A percentile compares a stretch with the other conserved stretches of the same genome.
Evolutionary conservation across 2,113 vertebrate genomes (phyloP).

Genomic region (Cynopterus brachyotis): DNA sequence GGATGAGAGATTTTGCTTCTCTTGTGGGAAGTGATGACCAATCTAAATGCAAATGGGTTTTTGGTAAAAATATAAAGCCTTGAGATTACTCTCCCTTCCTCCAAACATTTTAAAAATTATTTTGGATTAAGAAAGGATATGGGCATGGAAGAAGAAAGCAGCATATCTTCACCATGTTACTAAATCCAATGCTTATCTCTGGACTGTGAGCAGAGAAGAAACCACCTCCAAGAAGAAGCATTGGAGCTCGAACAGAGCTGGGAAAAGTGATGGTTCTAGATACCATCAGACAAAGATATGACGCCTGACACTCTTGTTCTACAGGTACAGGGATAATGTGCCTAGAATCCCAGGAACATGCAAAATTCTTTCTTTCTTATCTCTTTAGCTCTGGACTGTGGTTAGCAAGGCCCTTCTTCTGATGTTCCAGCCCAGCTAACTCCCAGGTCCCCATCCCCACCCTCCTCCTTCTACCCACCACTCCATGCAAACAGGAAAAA

Average conservation of each 20-base stretch:
- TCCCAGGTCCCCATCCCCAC: not conserved
- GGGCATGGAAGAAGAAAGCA: slow-evolving; percentile 65
- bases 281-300: not conserved
- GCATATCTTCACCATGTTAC: not conserved
- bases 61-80: slow-evolving; percentile 32
- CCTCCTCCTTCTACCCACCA: not conserved
- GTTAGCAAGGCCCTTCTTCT: slow-evolving; percentile 65
- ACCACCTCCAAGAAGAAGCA: slow-evolving; percentile 67
- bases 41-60: slow-evolving; percentile 50
- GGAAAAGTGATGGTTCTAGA: slow-evolving; percentile 52
- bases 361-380: slow-evolving; percentile 42
- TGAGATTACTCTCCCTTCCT: slow-evolving; percentile 54
- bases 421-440: not conserved
- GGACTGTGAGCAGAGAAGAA: slow-evolving; percentile 44
- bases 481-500: slow-evolving; percentile 22
- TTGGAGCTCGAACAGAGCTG: slow-evolving; percentile 61
- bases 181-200: slow-evolving; percentile 62
- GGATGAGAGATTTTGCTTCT: not conserved
- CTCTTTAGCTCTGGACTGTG: slow-evolving; percentile 75
- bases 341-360: slow-evolving; percentile 65
- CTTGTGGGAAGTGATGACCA: slow-evolving; percentile 53
- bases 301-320: slow-evolving; percentile 44
- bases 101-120: slow-evolving; percentile 26
- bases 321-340: slow-evolving; percentile 44
- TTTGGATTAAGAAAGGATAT: slow-evolving; percentile 65